phyloP scores from a whole-genome alignment of 2,888 invertebrate genomes.

The Hemaris fuciformis region DNA sequence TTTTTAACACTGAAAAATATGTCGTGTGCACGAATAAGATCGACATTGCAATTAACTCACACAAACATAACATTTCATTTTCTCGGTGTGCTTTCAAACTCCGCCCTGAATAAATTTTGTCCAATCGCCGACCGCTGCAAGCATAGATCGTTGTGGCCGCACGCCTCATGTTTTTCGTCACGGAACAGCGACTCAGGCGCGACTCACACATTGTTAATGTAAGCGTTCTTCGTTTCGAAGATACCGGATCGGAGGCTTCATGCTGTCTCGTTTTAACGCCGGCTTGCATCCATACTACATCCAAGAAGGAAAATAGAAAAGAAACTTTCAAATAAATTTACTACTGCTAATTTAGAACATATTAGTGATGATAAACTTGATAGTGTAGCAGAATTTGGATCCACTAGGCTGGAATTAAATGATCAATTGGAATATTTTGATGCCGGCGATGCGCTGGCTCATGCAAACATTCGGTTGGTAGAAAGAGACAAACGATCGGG shows the following conservation, averaged over 20 bases:
- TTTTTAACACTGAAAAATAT: constrained; percentile 57
- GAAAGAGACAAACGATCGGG: constrained; percentile 71
- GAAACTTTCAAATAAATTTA: constrained; percentile 19
- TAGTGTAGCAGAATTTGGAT: constrained; percentile 14
- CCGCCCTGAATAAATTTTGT: constrained; percentile 73
- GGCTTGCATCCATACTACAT: constrained; percentile 31
- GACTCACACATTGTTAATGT: constrained; percentile 79
- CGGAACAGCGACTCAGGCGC: constrained; percentile 80
- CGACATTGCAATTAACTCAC: constrained; percentile 79
- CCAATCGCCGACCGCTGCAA: constrained; percentile 65
- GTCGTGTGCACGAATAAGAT: constrained; percentile 66
- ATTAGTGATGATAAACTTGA: constrained; percentile 2
- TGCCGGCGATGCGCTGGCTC: constrained; percentile 35
- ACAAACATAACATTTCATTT: constrained; percentile 53
- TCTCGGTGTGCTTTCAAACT: constrained; percentile 69
- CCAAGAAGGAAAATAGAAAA: constrained; percentile 16
- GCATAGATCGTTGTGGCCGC: constrained; percentile 77
- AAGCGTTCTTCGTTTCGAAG: constrained; percentile 73
- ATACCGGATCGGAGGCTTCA: constrained; percentile 66
- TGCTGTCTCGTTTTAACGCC: constrained; percentile 68
- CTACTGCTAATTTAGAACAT: not conserved
- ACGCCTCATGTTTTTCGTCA: constrained; percentile 80
- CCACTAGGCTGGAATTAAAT: constrained; percentile 15
- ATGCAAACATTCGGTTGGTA: constrained; percentile 45
- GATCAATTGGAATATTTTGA: constrained; percentile 37